Base-by-base conservation (phyloP, 30 jellyfish, hydroid and myxozoan species). In the Aurelia sp. region DNA sequence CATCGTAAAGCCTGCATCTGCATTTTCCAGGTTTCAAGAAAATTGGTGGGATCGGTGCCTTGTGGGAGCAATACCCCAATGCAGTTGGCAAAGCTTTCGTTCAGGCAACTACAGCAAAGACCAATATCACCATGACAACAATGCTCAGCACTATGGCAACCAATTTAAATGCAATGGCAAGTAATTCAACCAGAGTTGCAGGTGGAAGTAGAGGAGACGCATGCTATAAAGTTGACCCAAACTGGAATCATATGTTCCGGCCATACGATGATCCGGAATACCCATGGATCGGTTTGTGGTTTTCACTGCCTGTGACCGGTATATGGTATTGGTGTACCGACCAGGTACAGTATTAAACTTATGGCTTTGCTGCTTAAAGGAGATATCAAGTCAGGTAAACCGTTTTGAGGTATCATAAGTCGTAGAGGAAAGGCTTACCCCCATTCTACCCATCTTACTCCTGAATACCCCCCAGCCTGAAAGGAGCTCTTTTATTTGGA, bases 271-370 rank as follows among this genome's bases (percentile, higher is more conserved):
- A 92, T 84, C 67, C 79, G 17, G 93, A 92, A 53, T 92, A 71
- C 84, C 98, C 98, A 17, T 92, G 98, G 98, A 74, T 86, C 0
- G 98, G 98, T 9, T 18, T 92, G 48, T 77, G 93, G 84, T 92
- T 92, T 64, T 92, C 98, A 4, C 51, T 92, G 18, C 98, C 98
- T n/a, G 91, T 92, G 10, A 92, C 98, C 62, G 98, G 98, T 11
- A 92, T 92, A 41, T 92, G 98, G 98, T 92, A 92, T 73, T 92
- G 98, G 98, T 92, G 98, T 78, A 92, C 98, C 35, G 98, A 92
- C 62, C 98, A 92, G 98, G 98, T 91, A 71, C 10, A 21, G 31
- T 44, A 44, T 44, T 44, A 44, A 27, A 44, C 55, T 44, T 44
- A 16, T 44, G 10, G 13, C 15, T 44, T 2, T 37, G 50, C 50